Conservation (phyloP, 2,113 vertebrate genomes). For the Corythornis cristatus region DNA sequence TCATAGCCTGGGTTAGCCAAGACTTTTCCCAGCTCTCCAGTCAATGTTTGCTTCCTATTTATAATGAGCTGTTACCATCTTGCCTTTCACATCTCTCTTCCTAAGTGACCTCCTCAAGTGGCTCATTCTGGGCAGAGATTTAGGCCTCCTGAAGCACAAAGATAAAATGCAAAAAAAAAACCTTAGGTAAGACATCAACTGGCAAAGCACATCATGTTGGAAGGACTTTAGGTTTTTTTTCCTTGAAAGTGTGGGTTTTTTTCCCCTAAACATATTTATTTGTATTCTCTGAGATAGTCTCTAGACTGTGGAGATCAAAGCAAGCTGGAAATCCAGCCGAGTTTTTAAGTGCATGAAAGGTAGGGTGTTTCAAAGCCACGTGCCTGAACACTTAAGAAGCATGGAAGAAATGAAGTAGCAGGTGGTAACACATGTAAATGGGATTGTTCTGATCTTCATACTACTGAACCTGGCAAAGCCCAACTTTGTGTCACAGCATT, state of each 20-base stretch:
- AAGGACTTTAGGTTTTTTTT: constrained; percentile 17
- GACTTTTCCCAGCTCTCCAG: background rate
- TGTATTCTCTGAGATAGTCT: constrained; percentile 27
- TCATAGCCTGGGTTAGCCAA: background rate
- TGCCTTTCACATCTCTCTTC: background rate
- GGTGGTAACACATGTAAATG: constrained; percentile 25
- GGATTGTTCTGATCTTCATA: constrained; percentile 18
- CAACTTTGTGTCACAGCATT: background rate
- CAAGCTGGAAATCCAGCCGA: constrained; percentile 36
- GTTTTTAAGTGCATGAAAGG: constrained; percentile 35
- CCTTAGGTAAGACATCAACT: background rate
- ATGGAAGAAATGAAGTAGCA: constrained; percentile 28
- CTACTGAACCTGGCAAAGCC: constrained; percentile 10
- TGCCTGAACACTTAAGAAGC: constrained; percentile 23
- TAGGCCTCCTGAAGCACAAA: constrained; percentile 11
- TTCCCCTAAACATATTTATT: background rate
- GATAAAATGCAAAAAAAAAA: constrained; percentile 6
- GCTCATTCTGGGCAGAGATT: background rate
- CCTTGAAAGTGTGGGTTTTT: background rate
- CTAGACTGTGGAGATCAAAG: constrained; percentile 39
- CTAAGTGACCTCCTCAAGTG: background rate
- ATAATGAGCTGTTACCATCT: background rate
- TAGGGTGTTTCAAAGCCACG: background rate
- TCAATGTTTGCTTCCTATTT: background rate
- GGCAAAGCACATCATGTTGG: background rate